A percentile compares a stretch with the other conserved stretches of the same genome.
Conservation (phyloP, 2,888 invertebrate genomes). For the Melipona beecheii region DNA sequence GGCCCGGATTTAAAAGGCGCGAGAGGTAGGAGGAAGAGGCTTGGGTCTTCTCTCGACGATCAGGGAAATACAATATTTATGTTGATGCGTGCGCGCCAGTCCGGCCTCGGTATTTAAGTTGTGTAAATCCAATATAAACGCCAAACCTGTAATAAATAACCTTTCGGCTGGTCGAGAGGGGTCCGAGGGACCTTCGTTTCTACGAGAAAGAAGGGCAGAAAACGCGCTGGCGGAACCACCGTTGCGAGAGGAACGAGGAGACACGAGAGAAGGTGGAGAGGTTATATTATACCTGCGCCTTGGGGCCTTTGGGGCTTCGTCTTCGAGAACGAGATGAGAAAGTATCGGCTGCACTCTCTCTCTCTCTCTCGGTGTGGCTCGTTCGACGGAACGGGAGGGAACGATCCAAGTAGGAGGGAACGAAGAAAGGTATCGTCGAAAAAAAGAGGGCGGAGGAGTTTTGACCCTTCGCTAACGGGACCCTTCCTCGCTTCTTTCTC, state of each 20-base stretch:
- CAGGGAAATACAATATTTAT: constrained; percentile 81
- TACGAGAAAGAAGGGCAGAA: constrained; percentile 45
- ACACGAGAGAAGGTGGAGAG: constrained; percentile 69
- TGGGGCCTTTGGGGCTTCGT: constrained; percentile 77
- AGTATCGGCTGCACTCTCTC: constrained; percentile 65
- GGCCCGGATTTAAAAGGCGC: constrained; percentile 62
- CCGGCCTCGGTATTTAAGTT: constrained; percentile 82
- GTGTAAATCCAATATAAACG: constrained; percentile 83
- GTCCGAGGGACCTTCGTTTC: constrained; percentile 9
- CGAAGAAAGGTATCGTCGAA: constrained; percentile 69
- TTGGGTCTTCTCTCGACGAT: constrained; percentile 20
- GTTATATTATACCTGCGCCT: constrained; percentile 81
- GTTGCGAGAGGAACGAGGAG: constrained; percentile 30
- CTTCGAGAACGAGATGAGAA: constrained; percentile 81
- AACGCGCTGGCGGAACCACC: constrained; percentile 12
- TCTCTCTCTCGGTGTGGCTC: background rate
- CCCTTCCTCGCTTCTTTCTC: constrained; percentile 81
- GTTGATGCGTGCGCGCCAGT: constrained; percentile 77
- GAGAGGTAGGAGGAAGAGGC: constrained; percentile 53
- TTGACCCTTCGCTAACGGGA: constrained; percentile 83
- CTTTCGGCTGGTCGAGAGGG: constrained; percentile 74
- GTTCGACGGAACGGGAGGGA: constrained; percentile 51
- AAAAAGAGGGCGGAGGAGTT: constrained; percentile 77
- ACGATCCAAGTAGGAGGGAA: constrained; percentile 60
- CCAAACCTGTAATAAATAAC: constrained; percentile 83